Percentiles rank a stretch among this genome's conserved stretches.
These are phyloP conservation scores for Brachionus asplanchnoidis DNA, from an alignment of 1,140 invertebrate genomes.

Conservation along the genomic window DNA sequence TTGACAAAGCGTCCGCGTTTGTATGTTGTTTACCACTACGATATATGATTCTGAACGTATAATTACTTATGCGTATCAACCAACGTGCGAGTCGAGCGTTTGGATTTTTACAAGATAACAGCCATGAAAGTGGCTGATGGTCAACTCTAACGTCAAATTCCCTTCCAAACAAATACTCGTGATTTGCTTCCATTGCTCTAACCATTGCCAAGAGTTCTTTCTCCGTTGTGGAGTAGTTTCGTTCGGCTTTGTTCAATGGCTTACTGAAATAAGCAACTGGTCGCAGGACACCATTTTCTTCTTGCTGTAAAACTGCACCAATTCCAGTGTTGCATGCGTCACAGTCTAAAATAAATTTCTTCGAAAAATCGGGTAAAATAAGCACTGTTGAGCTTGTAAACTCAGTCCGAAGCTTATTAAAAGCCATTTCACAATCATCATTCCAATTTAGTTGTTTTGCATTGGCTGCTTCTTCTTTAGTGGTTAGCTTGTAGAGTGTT, in stretches of 20 bases:
- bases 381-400: no score
- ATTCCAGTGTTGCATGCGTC: constrained; percentile 43
- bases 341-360: constrained; percentile 43
- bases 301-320: constrained; percentile 43
- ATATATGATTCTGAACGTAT: neutral
- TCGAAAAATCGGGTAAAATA: neutral
- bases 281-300: neutral
- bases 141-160: constrained; percentile 58
- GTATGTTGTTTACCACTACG: neutral
- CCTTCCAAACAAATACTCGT: constrained; percentile 54
- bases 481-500: constrained; percentile 43
- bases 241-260: neutral
- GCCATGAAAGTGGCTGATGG: constrained; percentile 55
- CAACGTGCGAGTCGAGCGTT: neutral
- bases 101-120: constrained; percentile 46
- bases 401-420: constrained; percentile 42
- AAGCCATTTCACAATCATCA: constrained; percentile 40
- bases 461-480: constrained; percentile 36
- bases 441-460: constrained; percentile 14
- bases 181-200: constrained; percentile 53
- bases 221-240: constrained; percentile 50
- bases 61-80: neutral
- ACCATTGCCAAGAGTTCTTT: constrained; percentile 53
- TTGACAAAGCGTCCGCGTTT: constrained; percentile 43
- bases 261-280: neutral